Base-by-base conservation (phyloP, 1,140 invertebrate species). In the Aricia agestis region DNA sequence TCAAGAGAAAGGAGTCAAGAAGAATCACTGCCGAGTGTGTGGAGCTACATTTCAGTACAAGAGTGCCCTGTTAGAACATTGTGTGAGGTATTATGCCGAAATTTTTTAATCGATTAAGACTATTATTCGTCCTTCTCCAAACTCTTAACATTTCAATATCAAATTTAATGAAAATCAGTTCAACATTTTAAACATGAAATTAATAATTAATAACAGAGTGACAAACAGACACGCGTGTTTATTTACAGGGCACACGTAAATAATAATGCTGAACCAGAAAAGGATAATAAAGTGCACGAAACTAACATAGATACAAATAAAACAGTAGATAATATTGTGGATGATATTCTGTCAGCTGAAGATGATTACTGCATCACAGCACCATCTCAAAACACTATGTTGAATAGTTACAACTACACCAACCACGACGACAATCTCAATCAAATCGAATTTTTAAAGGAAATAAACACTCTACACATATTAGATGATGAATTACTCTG, bases 321-420 rank as follows among this genome's bases (percentile, higher is more conserved):
- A 74, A 85, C 84, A 13, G 88, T 84, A n/a, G 85, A 91, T 66
- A 87, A 89, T 57, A 88, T 91, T 67, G 86, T 89, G 1, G 85
- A 91, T 71, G 87, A 89, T 61, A 89, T 90, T 32, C 73, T 91
- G 3, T 89, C 87, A 15, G 87, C 82, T 0, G 88, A 89, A 72
- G 86, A 89, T 57, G 89, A 89, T 36, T 89, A 89, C 45, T 52
- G 45, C 67, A 82, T 89, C 77, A 85, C 81, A 1, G 82, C 86
- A 76, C 74, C 80, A 0, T 75, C 79, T 6, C 80, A 81, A 17
- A 79, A 79, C 58, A 77, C 82, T 25, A 73, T 79, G 25, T 68
- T 80, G 6, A 82, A 79, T 58, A 70, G 70, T 2, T 77, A 80
- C 6, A 80, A 71, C 67, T 72, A 71, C 45, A 74, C 73, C 45